Evolutionary conservation across 2,888 invertebrate species (phyloP).

Genomic region (Yponomeuta plumbellus): DNA sequence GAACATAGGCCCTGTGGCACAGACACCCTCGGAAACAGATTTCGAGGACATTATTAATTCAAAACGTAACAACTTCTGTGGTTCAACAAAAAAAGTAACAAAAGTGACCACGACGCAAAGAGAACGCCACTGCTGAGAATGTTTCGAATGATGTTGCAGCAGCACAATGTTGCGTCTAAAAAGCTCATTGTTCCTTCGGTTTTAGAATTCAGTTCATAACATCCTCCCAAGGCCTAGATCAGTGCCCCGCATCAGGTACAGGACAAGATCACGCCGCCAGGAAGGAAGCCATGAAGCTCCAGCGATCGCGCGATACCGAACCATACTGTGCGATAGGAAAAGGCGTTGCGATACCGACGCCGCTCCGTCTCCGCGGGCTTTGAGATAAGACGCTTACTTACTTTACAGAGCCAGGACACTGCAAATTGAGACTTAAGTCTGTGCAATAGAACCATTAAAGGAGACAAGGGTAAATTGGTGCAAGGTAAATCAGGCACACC

Average conservation of each 20-base stretch:
- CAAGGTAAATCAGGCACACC: conserved; percentile 28
- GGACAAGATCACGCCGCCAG: background rate
- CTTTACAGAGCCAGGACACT: background rate
- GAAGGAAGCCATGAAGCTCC: conserved; percentile 7
- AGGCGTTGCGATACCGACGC: conserved; percentile 10
- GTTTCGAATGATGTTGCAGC: no score
- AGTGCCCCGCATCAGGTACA: background rate
- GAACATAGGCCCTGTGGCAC: no score
- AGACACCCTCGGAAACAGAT: no score
- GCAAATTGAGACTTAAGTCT: background rate
- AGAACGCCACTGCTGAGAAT: no score
- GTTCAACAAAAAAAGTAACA: no score
- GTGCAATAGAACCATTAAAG: background rate
- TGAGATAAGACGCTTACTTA: conserved; percentile 8
- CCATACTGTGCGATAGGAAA: conserved; percentile 4
- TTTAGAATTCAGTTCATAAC: background rate
- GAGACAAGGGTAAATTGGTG: conserved; percentile 16
- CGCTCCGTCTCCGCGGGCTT: conserved; percentile 12
- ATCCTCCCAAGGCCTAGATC: background rate
- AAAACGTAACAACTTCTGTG: no score
- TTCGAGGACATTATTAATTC: no score
- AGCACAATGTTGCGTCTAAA: background rate
- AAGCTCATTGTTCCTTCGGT: background rate
- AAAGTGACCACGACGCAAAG: no score
- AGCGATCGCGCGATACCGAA: conserved; percentile 2